A percentile compares a stretch with the other conserved stretches of the same genome.
Conservation (phyloP, 2,888 invertebrate genomes). For the Tyria jacobaeae region DNA sequence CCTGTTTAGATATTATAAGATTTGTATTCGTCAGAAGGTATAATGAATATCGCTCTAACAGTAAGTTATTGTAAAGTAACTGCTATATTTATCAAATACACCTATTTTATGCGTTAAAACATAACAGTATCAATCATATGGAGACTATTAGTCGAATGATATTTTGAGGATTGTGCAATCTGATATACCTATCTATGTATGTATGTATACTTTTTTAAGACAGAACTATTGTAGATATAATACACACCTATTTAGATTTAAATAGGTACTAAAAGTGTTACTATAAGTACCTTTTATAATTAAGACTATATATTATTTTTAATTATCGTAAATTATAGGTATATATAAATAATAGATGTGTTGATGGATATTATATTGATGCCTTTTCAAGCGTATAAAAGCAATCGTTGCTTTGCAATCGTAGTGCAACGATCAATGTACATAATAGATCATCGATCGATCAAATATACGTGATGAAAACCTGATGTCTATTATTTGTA, state of each 20-base stretch:
- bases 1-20: too few species aligned
- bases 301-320: constrained; percentile 10
- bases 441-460: background rate
- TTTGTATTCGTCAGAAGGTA: too few species aligned
- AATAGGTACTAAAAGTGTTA: constrained; percentile 54
- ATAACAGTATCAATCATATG: background rate
- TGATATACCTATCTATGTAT: too few species aligned
- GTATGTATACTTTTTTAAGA: constrained; percentile 29
- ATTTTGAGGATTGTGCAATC: constrained; percentile 53
- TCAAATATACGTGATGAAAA: background rate
- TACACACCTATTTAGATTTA: constrained; percentile 27
- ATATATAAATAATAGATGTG: background rate
- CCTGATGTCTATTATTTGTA: background rate
- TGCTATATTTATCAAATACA: too few species aligned
- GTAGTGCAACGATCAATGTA: background rate
- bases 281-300: constrained; percentile 35
- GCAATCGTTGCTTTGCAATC: background rate
- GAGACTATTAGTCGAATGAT: constrained; percentile 13
- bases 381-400: too few species aligned
- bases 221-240: constrained; percentile 28
- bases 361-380: background rate
- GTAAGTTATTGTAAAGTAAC: too few species aligned
- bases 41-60: too few species aligned
- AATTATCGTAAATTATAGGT: background rate
- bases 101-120: background rate